These are phyloP conservation scores for Stenopsyche tienmushanensis DNA, from an alignment of 1,140 invertebrate genomes.

Conservation along the genomic window DNA sequence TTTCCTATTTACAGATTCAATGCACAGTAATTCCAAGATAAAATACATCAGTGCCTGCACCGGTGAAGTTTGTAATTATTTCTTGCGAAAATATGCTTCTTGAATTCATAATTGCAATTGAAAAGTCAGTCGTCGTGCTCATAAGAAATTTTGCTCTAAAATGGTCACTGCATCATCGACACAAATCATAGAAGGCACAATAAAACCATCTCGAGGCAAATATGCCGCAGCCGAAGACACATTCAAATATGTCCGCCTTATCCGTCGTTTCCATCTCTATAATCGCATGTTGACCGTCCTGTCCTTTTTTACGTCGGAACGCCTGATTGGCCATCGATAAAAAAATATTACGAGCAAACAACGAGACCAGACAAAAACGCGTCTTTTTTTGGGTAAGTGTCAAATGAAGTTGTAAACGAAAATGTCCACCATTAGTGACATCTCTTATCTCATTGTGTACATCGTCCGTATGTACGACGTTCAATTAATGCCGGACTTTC, in stretches of 20 bases:
- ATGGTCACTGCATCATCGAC: neutral
- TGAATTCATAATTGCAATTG: no score
- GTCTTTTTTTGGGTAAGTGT: slow-evolving; percentile 34
- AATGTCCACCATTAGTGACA: slow-evolving; percentile 42
- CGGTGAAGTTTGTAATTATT: no score
- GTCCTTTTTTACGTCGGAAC: slow-evolving; percentile 30
- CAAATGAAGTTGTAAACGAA: slow-evolving; percentile 42
- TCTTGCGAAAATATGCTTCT: no score
- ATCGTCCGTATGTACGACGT: slow-evolving; percentile 34
- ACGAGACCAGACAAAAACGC: slow-evolving; percentile 26
- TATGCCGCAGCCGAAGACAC: no score
- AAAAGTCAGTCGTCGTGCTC: no score
- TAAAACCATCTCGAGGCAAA: no score
- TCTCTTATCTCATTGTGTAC: slow-evolving; percentile 37
- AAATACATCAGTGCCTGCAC: no score
- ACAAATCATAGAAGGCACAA: neutral
- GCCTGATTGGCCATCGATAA: slow-evolving; percentile 38
- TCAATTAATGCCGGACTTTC: slow-evolving; percentile 37
- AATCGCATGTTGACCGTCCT: slow-evolving; percentile 34
- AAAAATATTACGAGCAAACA: slow-evolving; percentile 17
- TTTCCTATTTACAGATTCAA: no score
- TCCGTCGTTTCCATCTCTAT: slow-evolving; percentile 29
- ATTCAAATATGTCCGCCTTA: slow-evolving; percentile 10
- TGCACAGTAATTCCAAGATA: no score
- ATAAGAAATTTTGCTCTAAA: no score